Evolutionary conservation across 2,888 invertebrate genomes (phyloP), one percentile per base, ranked within the genome.

Genomic region (Neoascia interrupta): DNA sequence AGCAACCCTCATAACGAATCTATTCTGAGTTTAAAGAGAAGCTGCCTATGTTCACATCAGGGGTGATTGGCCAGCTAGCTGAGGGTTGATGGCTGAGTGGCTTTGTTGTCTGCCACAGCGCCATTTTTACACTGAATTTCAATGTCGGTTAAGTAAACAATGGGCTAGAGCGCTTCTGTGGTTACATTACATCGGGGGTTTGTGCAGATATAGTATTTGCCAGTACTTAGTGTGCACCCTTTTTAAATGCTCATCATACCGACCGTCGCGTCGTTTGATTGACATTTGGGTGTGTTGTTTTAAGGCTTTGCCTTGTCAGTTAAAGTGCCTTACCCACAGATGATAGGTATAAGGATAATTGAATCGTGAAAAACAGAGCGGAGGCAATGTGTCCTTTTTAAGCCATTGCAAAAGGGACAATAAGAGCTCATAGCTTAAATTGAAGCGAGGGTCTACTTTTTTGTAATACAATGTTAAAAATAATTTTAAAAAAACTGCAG

Each of bases 121-220:
- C 79, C 79, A 79, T 79, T 79, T 79, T 72, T 79, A 61, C 60
- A 60, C 72, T 16, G 45, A 58, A 60, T 60, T 79, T 66, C 66
- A 63, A 68, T 79, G 73, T 73, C 73, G 79, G 79, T 79, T 79
- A 79, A 31, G 34, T 73, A 72, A 73, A 79, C 72, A 73, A 21
- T 56, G 13, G 39, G 13, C 31, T 49, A 11, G 58, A 51, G 56
- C n/a, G 15, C 5, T 28, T 43, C 53, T 63, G 56, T 41, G 69
- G 54, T 63, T 68, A 21, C 23, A 23, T 19, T 15, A 47, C 10
- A 37, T 39, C 16, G 31, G 18, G 8, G 8, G 19, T 2, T 1
- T 21, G 21, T 11, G 8, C 31, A 6, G 31, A n/a, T 31, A 31
- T 8, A 45, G 8, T 43, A 53, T 43, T 53, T n/a, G 34, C 15